Evolutionary conservation across 2,888 invertebrate species (phyloP).

Genomic region (Polylopha cassiicola): DNA sequence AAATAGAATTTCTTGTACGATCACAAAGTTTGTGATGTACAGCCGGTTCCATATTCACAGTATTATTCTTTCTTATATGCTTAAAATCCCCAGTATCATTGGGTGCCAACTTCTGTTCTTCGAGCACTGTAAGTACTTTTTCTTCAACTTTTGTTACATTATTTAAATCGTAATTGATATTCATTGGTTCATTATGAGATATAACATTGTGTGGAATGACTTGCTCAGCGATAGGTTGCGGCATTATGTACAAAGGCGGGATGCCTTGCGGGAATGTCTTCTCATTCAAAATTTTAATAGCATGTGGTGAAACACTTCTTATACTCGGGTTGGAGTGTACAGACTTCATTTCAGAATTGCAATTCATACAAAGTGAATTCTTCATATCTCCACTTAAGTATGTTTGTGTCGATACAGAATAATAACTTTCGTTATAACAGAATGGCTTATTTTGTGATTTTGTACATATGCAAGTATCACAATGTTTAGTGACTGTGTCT

Average conservation of each 20-base stretch:
- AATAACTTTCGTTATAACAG: constrained; percentile 74
- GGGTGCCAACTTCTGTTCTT: constrained; percentile 36
- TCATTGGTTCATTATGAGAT: constrained; percentile 33
- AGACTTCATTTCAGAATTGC: constrained; percentile 77
- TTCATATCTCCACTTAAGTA: constrained; percentile 64
- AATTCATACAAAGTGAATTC: constrained; percentile 77
- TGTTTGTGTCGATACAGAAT: constrained; percentile 81
- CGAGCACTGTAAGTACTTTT: constrained; percentile 34
- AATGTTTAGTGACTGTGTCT: constrained; percentile 88
- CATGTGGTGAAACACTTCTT: constrained; percentile 59
- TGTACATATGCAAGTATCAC: constrained; percentile 88
- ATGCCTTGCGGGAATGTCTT: constrained; percentile 41
- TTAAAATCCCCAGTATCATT: constrained; percentile 45
- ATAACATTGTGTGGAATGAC: constrained; percentile 28
- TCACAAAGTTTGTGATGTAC: constrained; percentile 81
- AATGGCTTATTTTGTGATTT: constrained; percentile 72
- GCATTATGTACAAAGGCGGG: constrained; percentile 53
- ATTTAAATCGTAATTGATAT: constrained; percentile 34
- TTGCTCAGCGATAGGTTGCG: constrained; percentile 39
- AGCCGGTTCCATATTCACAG: constrained; percentile 61
- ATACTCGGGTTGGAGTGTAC: constrained; percentile 60
- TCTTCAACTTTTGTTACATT: constrained; percentile 42
- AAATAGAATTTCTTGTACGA: constrained; percentile 62
- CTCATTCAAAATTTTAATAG: constrained; percentile 53
- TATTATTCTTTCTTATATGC: constrained; percentile 42